Conservation (phyloP, 2,797 vertebrate species). For the Acrossocheilus fasciatus region DNA sequence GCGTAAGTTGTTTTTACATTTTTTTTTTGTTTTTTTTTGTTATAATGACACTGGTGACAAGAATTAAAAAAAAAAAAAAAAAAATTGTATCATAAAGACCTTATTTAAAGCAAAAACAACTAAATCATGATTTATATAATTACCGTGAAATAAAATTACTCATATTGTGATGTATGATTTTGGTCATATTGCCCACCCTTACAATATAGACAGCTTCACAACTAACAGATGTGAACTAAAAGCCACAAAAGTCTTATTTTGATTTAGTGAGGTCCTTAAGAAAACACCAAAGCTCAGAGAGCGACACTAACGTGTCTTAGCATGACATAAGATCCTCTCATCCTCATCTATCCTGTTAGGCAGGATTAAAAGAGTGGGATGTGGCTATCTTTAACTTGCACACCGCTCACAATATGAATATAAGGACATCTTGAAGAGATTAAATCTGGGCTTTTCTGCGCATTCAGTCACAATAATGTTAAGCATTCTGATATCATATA, state of each 20-base stretch:
- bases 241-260: not conserved
- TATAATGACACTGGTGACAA: too few species aligned
- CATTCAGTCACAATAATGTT: not conserved
- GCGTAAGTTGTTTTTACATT: too few species aligned
- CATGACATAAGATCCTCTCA: not conserved
- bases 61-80: not conserved
- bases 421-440: not conserved
- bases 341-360: constrained; percentile 25
- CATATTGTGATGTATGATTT: not conserved
- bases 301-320: not conserved
- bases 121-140: not conserved
- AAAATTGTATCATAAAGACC: not conserved
- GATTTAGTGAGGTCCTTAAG: not conserved
- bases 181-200: not conserved
- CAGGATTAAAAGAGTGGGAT: constrained; percentile 31
- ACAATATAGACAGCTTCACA: not conserved
- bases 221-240: not conserved
- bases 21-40: too few species aligned
- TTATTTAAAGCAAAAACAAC: not conserved
- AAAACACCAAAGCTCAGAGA: constrained; percentile 5
- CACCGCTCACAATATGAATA: not conserved
- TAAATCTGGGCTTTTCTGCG: not conserved
- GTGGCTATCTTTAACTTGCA: constrained; percentile 37
- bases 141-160: not conserved
- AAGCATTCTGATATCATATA: not conserved